Evolutionary conservation across 2,113 vertebrate genomes (phyloP), one percentile per base, ranked within the genome.

Genomic region (Mola mola): DNA sequence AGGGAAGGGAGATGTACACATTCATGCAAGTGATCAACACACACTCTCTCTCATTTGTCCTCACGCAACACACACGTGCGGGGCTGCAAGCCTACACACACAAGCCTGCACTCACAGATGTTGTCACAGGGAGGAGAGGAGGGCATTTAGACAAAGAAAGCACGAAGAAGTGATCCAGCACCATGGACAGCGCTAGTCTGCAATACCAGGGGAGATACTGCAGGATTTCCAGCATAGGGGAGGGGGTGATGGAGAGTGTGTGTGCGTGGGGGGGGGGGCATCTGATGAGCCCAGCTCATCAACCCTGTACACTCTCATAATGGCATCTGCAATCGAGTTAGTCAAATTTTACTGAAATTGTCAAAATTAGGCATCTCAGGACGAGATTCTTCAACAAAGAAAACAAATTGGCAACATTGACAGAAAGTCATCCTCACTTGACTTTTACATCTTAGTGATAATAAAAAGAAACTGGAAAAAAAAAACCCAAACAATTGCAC

Each of bases 141-240:
- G n/a, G n/a, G n/a, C n/a, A n/a, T n/a, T n/a, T n/a, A 36, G 19
- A 33, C 47, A 26, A 24, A 62, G 16, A 42, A 19, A 53, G 53
- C 24, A 44, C 9, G 8, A 8, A 25, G 26, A 48, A 17, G 66
- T 74, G 75, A 79, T 81, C 84, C 85, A 85, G 87, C 85, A 88
- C 85, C 80, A 58, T 66, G 82, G 64, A 82, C 78, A 83, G 80
- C 67, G 29, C 52, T 44, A 33, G 41, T 61, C 50, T 67, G 59
- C 29, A 69, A 22, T 48, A 51, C 46, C 56, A 41, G 47, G 31
- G 47, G 25, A 56, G 46, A 40, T 16, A 40, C 46, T 61, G 29
- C 9, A 53, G 66, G 62, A 57, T 49, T n/a, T 5, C 21, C 10
- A n/a, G 40, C 8, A 4, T 16, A 13, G 5, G 22, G 28, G 8